Conservation (phyloP, 2,797 vertebrate species). For the Enteromius paludinosus region DNA sequence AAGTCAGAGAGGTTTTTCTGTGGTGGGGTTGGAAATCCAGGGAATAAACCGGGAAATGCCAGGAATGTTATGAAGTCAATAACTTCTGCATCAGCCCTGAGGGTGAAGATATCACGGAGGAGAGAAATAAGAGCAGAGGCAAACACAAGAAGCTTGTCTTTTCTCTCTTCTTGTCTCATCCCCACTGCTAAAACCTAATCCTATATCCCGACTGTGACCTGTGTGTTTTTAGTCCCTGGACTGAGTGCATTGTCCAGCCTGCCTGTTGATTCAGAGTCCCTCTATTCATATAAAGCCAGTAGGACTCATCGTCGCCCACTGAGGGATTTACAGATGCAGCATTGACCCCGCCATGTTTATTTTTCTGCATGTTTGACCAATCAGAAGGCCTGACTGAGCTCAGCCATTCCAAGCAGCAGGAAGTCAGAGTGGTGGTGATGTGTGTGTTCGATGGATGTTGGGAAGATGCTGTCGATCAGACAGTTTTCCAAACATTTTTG, state of each 20-base stretch:
- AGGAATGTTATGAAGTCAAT: slow-evolving; percentile 53
- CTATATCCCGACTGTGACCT: slow-evolving; percentile 35
- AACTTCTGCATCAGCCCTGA: slow-evolving; percentile 16
- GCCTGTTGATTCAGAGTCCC: slow-evolving; percentile 42
- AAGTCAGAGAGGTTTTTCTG: neutral
- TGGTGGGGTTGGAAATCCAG: slow-evolving; percentile 33
- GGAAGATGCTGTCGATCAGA: slow-evolving; percentile 10
- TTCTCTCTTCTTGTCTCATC: slow-evolving; percentile 5
- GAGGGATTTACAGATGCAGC: slow-evolving; percentile 48
- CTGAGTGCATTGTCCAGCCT: slow-evolving; percentile 43
- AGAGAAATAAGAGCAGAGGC: neutral
- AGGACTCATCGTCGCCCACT: slow-evolving; percentile 29
- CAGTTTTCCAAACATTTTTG: neutral
- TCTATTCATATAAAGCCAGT: slow-evolving; percentile 44
- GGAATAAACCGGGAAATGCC: slow-evolving; percentile 40
- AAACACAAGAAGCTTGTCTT: slow-evolving; percentile 5
- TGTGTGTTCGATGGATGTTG: slow-evolving; percentile 19
- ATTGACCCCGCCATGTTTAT: slow-evolving; percentile 45
- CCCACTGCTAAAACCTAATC: slow-evolving; percentile 34
- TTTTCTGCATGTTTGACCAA: slow-evolving; percentile 59
- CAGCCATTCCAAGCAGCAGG: slow-evolving; percentile 52
- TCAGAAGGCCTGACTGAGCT: slow-evolving; percentile 44
- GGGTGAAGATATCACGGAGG: slow-evolving; percentile 26
- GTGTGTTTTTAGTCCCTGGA: slow-evolving; percentile 47
- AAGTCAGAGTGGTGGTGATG: slow-evolving; percentile 35